A percentile compares a stretch with the other conserved stretches of the same genome.
Evolutionary conservation across 2,797 vertebrate genomes (phyloP).

Genomic region (Erpetoichthys calabaricus): DNA sequence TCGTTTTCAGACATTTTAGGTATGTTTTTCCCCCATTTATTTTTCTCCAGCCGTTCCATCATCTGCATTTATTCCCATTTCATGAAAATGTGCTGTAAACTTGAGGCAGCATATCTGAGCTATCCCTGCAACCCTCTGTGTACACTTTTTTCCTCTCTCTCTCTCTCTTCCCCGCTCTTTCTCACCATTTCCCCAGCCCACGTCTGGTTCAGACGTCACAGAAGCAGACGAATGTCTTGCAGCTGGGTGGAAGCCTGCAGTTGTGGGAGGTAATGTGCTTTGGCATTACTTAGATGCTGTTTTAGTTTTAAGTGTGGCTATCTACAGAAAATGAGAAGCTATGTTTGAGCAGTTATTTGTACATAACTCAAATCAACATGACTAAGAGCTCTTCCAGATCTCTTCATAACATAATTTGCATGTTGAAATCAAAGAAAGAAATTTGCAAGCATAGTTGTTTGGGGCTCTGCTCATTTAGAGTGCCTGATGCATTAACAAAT

Average conservation of each 20-base stretch:
- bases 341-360: no score
- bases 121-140: neutral
- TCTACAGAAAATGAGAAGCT: no score
- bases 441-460: no score
- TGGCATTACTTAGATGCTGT: slow-evolving; percentile 40
- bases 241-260: slow-evolving; percentile 47
- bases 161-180: slow-evolving; percentile 14
- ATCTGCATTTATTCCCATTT: slow-evolving; percentile 21
- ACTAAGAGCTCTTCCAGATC: no score
- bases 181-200: slow-evolving; percentile 16
- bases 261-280: slow-evolving; percentile 64
- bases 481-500: no score
- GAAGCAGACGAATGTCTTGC: slow-evolving; percentile 49
- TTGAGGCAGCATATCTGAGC: slow-evolving; percentile 31
- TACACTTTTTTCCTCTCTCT: slow-evolving; percentile 12
- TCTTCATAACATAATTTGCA: no score
- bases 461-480: no score
- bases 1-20: no score
- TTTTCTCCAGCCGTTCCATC: slow-evolving; percentile 21
- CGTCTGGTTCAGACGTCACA: slow-evolving; percentile 35
- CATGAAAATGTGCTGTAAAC: slow-evolving; percentile 20
- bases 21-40: no score
- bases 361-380: no score
- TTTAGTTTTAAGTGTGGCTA: slow-evolving; percentile 15
- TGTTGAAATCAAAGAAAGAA: no score